Conservation (phyloP, 37 sponge, comb jelly and placozoan species). For the Beroe ovata region DNA sequence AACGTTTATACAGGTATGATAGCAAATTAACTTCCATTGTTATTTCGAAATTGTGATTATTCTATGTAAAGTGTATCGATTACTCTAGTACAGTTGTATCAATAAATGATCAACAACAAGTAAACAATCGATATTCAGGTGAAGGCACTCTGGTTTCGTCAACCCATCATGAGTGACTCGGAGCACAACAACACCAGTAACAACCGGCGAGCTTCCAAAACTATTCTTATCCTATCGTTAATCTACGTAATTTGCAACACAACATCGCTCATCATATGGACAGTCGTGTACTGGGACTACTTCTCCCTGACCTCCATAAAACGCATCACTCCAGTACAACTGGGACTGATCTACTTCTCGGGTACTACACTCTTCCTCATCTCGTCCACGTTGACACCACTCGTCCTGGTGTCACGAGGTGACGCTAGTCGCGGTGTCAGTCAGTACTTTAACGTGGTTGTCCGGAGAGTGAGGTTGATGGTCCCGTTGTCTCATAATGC, state of each 20-base stretch:
- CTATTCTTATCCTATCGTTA: neutral
- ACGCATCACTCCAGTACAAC: neutral
- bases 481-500: no score
- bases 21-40: neutral
- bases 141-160: neutral
- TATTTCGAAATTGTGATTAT: no score
- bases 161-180: neutral
- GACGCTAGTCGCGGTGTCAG: neutral
- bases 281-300: neutral
- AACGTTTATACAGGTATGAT: neutral
- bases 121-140: no score
- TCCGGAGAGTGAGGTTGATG: neutral
- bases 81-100: no score
- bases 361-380: slow-evolving; percentile 15
- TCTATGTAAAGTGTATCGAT: no score
- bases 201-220: neutral
- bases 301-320: neutral
- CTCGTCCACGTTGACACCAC: neutral
- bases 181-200: neutral
- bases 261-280: neutral
- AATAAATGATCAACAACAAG: no score
- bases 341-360: slow-evolving; percentile 43
- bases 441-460: neutral
- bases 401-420: neutral
- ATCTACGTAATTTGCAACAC: slow-evolving; percentile 11